phyloP scores from a whole-genome alignment of 2,888 invertebrate genomes.

The Ellobium chinense region DNA sequence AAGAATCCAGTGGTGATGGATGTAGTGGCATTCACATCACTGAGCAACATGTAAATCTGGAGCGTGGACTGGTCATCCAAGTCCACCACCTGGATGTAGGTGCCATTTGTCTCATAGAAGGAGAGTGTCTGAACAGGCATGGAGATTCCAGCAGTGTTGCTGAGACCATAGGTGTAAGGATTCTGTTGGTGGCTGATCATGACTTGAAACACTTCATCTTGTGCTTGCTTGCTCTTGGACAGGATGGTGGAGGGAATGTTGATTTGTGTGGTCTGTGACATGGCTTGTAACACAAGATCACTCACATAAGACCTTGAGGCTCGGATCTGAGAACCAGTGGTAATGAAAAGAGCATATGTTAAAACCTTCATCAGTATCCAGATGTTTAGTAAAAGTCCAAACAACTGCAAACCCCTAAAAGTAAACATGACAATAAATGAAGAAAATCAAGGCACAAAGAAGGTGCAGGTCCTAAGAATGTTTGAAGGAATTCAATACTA shows the following conservation, averaged over 20 bases:
- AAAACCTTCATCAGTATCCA: no score
- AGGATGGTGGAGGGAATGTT: slow-evolving; percentile 13
- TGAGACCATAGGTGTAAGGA: slow-evolving; percentile 59
- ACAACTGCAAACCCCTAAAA: no score
- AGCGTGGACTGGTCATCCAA: slow-evolving; percentile 50
- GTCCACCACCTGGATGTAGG: slow-evolving; percentile 51
- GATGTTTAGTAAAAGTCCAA: no score
- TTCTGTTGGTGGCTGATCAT: slow-evolving; percentile 53
- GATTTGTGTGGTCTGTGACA: slow-evolving; percentile 6
- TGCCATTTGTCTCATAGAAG: slow-evolving; percentile 59
- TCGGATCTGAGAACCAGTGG: slow-evolving; percentile 41
- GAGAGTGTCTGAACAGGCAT: slow-evolving; percentile 57
- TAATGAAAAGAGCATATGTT: no score
- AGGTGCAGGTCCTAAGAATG: no score
- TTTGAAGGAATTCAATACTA: no score
- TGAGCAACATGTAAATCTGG: slow-evolving; percentile 53
- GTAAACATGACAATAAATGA: no score
- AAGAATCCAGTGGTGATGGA: slow-evolving; percentile 44
- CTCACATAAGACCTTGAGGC: slow-evolving; percentile 15
- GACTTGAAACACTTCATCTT: slow-evolving; percentile 43
- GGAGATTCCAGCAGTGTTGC: slow-evolving; percentile 35
- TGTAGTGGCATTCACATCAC: not conserved
- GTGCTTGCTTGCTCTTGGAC: not conserved
- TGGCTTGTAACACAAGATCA: slow-evolving; percentile 6
- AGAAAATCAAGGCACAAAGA: no score